Percentiles rank a stretch among this genome's conserved stretches.
Conservation (phyloP, 2,888 invertebrate genomes). For the Emmelina monodactyla region DNA sequence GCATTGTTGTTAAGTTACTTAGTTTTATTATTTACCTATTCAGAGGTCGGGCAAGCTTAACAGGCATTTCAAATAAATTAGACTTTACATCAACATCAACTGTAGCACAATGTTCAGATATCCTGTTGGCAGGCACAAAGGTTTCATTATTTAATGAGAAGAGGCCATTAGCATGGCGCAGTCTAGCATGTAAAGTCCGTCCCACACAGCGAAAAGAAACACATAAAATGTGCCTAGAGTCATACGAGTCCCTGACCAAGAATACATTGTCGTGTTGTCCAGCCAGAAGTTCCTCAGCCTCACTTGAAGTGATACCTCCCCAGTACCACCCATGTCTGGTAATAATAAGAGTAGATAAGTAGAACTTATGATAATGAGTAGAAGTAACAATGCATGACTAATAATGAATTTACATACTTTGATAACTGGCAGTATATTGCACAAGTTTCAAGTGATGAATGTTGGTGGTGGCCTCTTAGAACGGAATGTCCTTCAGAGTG, state of each 20-base stretch:
- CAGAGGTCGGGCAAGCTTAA: slow-evolving; percentile 54
- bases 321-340: slow-evolving; percentile 75
- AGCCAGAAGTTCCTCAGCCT: slow-evolving; percentile 73
- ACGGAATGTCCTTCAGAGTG: slow-evolving; percentile 54
- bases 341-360: too few relatives aligned
- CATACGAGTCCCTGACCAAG: slow-evolving; percentile 76
- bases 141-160: slow-evolving; percentile 69
- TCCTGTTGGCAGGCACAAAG: slow-evolving; percentile 57
- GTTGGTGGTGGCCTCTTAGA: slow-evolving; percentile 51
- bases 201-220: slow-evolving; percentile 76
- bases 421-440: slow-evolving; percentile 57
- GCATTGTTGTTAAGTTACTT: neutral
- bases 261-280: slow-evolving; percentile 78
- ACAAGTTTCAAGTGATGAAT: slow-evolving; percentile 51
- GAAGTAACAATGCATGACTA: neutral
- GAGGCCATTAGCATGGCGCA: slow-evolving; percentile 75
- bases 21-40: slow-evolving; percentile 36
- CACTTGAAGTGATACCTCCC: slow-evolving; percentile 76
- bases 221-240: slow-evolving; percentile 72
- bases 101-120: slow-evolving; percentile 58
- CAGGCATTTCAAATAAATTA: slow-evolving; percentile 56
- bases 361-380: neutral
- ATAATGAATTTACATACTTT: slow-evolving; percentile 31
- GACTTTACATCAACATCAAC: slow-evolving; percentile 57
- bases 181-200: slow-evolving; percentile 73